Conservation (phyloP, 2,113 vertebrate genomes). For the Pogonocichla stellata region DNA sequence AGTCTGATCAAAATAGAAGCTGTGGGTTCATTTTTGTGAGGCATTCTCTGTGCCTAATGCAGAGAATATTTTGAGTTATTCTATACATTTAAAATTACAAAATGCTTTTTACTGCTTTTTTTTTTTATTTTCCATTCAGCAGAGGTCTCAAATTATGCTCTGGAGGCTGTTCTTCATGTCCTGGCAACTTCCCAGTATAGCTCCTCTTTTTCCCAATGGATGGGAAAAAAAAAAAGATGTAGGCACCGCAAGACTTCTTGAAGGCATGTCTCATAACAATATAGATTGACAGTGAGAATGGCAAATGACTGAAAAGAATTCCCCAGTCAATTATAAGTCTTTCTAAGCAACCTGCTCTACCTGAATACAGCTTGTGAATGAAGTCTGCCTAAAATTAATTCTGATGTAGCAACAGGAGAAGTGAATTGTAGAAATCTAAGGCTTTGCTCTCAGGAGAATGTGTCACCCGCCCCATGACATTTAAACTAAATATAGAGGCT, state of each 20-base stretch:
- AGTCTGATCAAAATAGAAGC: background rate
- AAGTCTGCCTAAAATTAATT: background rate
- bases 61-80: background rate
- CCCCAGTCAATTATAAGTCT: background rate
- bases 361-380: background rate
- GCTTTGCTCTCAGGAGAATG: background rate
- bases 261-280: background rate
- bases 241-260: background rate
- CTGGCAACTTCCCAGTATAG: background rate
- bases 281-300: background rate
- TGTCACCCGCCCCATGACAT: background rate
- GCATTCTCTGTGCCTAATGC: background rate
- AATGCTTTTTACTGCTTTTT: background rate
- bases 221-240: too few relatives aligned
- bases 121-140: background rate
- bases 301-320: background rate
- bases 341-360: background rate
- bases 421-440: background rate
- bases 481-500: slow-evolving; percentile 16
- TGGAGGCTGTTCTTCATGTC: background rate
- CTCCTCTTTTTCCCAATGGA: background rate
- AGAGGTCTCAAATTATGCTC: background rate
- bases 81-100: background rate
- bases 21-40: background rate
- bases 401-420: background rate